Evolutionary conservation across 2,888 invertebrate species (phyloP).

Genomic region (Hyppa rectilinea): DNA sequence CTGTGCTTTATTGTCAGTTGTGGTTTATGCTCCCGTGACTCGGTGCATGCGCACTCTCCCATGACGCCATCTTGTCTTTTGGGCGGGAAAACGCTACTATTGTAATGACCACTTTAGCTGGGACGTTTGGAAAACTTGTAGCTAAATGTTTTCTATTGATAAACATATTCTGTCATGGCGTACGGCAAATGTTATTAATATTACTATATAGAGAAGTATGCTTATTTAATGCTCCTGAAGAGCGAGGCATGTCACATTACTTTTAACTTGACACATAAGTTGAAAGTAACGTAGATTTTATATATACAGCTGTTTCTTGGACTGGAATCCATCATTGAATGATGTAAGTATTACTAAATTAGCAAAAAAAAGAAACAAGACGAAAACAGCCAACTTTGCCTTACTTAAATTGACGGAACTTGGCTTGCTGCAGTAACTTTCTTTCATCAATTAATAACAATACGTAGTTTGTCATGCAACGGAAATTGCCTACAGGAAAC

Average conservation of each 20-base stretch:
- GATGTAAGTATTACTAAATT: too few species aligned
- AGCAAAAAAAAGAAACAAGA: not conserved
- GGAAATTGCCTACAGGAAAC: constrained; percentile 54
- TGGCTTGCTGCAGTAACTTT: constrained; percentile 4
- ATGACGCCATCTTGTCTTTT: constrained; percentile 86
- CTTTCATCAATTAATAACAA: constrained; percentile 32
- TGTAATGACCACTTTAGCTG: constrained; percentile 53
- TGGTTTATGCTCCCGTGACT: constrained; percentile 86
- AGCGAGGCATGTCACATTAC: not conserved
- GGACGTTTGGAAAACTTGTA: constrained; percentile 35
- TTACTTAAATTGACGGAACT: not conserved
- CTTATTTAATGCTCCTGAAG: not conserved
- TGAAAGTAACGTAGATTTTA: not conserved
- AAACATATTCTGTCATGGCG: not conserved
- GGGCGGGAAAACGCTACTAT: constrained; percentile 81
- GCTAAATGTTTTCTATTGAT: not conserved
- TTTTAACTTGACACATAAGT: not conserved
- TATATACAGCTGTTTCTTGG: too few species aligned
- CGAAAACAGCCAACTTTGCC: not conserved
- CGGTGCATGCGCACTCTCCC: constrained; percentile 82
- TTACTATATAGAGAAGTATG: not conserved
- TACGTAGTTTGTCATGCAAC: constrained; percentile 42
- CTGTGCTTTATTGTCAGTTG: constrained; percentile 74
- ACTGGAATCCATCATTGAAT: not conserved
- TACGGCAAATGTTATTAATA: not conserved